Conservation (phyloP, 2,113 vertebrate genomes). For the Sorex fumeus region DNA sequence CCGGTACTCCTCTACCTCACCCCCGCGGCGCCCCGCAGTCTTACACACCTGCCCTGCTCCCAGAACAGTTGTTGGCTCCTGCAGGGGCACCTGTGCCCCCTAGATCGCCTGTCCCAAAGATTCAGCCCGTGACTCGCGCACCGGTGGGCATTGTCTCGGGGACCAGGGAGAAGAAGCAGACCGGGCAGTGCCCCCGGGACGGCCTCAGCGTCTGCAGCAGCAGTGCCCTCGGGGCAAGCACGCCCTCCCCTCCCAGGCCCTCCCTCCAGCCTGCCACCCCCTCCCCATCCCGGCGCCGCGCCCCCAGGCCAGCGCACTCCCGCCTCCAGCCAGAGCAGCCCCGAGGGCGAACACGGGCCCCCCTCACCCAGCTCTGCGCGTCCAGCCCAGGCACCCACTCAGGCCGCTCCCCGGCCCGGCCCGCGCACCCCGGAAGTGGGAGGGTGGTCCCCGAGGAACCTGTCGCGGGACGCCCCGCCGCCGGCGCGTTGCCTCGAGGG, state of each 20-base stretch:
- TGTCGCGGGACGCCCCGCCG: background rate
- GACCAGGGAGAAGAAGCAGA: background rate
- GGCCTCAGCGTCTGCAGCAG: background rate
- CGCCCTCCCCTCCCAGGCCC: conserved; percentile 49
- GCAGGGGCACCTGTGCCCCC: background rate
- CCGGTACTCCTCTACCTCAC: background rate
- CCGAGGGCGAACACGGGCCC: background rate
- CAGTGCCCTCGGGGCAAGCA: conserved; percentile 51
- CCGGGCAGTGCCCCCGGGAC: background rate
- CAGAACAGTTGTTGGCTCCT: background rate
- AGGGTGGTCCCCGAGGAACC: conserved; percentile 32
- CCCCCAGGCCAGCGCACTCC: background rate
- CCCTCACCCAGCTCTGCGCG: background rate
- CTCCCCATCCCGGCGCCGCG: background rate
- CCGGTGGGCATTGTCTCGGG: background rate
- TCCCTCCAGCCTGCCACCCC: background rate
- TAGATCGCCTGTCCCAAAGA: background rate
- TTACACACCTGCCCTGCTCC: background rate
- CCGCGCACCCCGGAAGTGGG: conserved; percentile 82
- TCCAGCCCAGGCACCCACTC: conserved; percentile 44
- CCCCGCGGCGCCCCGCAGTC: background rate
- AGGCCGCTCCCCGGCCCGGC: conserved; percentile 35
- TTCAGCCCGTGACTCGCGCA: background rate
- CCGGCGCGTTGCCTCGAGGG: conserved; percentile 12
- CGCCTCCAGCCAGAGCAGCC: background rate